phyloP scores from a whole-genome alignment of 2,797 vertebrate genomes.

The Okamejei kenojei region DNA sequence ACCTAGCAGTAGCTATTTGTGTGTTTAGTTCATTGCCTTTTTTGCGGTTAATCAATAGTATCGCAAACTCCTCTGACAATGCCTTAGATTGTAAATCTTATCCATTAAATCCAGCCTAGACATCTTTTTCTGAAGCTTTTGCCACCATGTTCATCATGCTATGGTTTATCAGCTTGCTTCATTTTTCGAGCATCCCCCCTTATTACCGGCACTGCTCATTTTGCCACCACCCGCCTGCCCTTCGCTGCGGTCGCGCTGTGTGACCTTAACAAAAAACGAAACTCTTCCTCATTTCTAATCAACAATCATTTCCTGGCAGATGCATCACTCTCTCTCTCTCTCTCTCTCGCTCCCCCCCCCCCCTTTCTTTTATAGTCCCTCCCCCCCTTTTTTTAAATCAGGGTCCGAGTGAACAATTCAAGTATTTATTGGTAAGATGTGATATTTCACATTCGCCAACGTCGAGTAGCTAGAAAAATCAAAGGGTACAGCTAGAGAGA shows the following conservation, averaged over 20 bases:
- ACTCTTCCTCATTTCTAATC: neutral
- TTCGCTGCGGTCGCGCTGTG: conserved; percentile 13
- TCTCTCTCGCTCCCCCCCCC: neutral
- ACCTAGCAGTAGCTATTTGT: neutral
- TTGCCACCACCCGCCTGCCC: neutral
- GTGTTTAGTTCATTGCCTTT: neutral
- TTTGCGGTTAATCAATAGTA: conserved; percentile 2
- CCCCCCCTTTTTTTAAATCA: neutral
- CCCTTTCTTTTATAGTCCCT: too few relatives aligned
- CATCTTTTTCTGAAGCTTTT: neutral
- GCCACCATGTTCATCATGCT: neutral
- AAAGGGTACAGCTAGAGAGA: neutral
- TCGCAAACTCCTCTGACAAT: neutral
- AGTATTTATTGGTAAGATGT: neutral
- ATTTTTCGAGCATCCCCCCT: neutral
- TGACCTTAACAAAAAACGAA: conserved; percentile 18
- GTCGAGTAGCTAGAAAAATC: neutral
- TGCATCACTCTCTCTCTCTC: neutral
- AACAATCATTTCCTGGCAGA: conserved; percentile 23
- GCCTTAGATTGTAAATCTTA: neutral
- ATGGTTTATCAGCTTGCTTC: neutral
- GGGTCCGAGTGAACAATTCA: neutral
- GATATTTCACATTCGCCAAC: neutral
- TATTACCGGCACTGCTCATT: neutral
- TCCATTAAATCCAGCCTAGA: neutral